These are phyloP conservation scores for Leucozona laternaria DNA, from an alignment of 2,888 invertebrate genomes.

Conservation along the genomic window DNA sequence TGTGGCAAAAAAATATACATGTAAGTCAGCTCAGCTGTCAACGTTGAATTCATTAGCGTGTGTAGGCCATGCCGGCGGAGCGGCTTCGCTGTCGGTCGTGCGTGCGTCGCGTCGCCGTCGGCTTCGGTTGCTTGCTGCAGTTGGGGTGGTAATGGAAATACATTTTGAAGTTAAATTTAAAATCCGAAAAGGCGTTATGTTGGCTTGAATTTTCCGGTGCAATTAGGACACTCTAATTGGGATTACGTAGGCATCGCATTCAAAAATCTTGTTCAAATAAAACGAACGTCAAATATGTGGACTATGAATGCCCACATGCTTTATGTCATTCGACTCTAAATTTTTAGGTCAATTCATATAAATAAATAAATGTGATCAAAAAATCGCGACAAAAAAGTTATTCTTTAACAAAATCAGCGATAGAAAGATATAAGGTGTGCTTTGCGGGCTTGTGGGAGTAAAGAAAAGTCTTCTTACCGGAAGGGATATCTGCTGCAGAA, in stretches of 20 bases:
- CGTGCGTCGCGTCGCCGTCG: too few relatives aligned
- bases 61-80: not conserved
- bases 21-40: conserved; percentile 17
- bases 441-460: too few relatives aligned
- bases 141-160: conserved; percentile 29
- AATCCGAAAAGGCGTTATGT: not conserved
- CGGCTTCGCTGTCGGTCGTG: too few relatives aligned
- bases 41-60: conserved; percentile 25
- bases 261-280: conserved; percentile 16
- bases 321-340: not conserved
- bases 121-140: conserved; percentile 1
- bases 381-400: not conserved
- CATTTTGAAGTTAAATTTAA: not conserved
- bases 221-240: conserved; percentile 51
- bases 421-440: not conserved
- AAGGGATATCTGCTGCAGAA: too few relatives aligned
- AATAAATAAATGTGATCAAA: not conserved
- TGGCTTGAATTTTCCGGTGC: conserved; percentile 20
- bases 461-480: too few relatives aligned
- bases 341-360: conserved; percentile 13
- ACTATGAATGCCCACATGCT: not conserved
- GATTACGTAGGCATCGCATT: conserved; percentile 22
- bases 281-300: not conserved
- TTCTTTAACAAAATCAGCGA: not conserved
- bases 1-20: conserved; percentile 3